Evolutionary conservation across 2,113 vertebrate genomes (phyloP).

Genomic region (Lynx canadensis): DNA sequence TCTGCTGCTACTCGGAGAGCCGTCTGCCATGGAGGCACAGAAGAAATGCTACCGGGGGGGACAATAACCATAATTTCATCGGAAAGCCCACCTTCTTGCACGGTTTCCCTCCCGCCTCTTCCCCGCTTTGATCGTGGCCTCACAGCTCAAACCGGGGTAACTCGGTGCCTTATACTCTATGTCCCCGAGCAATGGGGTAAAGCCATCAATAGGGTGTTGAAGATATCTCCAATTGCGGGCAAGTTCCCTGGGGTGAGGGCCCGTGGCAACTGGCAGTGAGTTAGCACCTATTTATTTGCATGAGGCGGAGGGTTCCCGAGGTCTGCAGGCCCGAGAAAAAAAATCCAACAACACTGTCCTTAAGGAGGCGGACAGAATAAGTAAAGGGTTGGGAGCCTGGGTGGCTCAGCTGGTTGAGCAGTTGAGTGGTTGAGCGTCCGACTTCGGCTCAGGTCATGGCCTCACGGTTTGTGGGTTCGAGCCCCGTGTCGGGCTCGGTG

Average conservation of each 20-base stretch:
- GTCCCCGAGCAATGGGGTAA: conserved; percentile 53
- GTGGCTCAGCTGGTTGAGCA: no score
- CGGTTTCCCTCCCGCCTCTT: neutral
- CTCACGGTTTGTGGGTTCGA: no score
- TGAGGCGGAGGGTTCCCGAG: neutral
- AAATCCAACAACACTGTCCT: neutral
- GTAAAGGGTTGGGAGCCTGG: neutral
- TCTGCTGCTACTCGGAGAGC: conserved; percentile 69
- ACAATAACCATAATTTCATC: conserved; percentile 52
- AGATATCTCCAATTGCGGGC: conserved; percentile 52
- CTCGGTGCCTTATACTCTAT: conserved; percentile 41
- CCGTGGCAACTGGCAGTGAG: neutral
- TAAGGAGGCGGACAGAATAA: neutral
- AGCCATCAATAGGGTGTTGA: conserved; percentile 47
- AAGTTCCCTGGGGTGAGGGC: conserved; percentile 52
- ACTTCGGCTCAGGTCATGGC: no score
- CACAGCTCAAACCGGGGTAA: conserved; percentile 4
- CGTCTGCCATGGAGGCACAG: conserved; percentile 61
- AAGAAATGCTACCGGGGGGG: conserved; percentile 62
- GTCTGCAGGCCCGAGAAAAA: neutral
- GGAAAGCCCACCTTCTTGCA: neutral
- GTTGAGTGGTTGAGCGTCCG: no score
- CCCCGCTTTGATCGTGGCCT: neutral
- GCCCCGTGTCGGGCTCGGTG: no score
- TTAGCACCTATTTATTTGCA: neutral